Base-by-base conservation (phyloP, 2,888 invertebrate genomes). In the Scelioninae gen. 1 region DNA sequence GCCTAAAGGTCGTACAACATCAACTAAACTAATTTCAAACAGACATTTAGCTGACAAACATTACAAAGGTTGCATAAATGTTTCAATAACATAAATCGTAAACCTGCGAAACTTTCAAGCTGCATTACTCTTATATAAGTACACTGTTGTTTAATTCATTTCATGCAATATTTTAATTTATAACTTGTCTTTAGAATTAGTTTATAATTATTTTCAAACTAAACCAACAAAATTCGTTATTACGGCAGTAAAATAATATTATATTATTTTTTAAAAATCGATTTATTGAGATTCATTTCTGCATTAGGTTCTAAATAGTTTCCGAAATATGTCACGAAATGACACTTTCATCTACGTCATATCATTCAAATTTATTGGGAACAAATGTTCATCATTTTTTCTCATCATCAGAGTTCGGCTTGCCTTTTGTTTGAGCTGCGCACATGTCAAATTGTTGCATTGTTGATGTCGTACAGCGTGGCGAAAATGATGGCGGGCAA, bases 401-500 rank as follows among this genome's bases (percentile, higher is more conserved):
- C 45, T 62, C 71, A 45, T 62, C 62, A 43, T 58, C 9, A 6
- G 1, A 47, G 23, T 29, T 45, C 16, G n/a, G 34, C 16, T 66
- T 32, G 7, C 45, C 40, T 68, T 45, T 45, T 62, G 58, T 55
- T 45, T 63, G 32, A 31, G 47, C 10, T 16, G 11, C 40, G 53
- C 53, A 58, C 60, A 43, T 65, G 55, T 68, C 77, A 71, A 40
- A 65, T 65, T 58, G 58, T 53, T 72, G 65, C 43, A 65, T 23
- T 58, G 53, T 66, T 58, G 56, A 34, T 69, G 58, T 66, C 66
- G 72, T 51, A 53, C 47, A 11, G 16, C 31, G 43, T 40, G 16
- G 29, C 11, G 43, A 71, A 69, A 82, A 65, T 47, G 45, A 63
- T 62, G 71, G 40, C 49, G 71, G 8, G 51, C 45, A 76, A 77